Percentiles rank a stretch among this genome's conserved stretches.
Evolutionary conservation across 2,888 invertebrate species (phyloP).

Genomic region (Perizoma flavofasciatum): DNA sequence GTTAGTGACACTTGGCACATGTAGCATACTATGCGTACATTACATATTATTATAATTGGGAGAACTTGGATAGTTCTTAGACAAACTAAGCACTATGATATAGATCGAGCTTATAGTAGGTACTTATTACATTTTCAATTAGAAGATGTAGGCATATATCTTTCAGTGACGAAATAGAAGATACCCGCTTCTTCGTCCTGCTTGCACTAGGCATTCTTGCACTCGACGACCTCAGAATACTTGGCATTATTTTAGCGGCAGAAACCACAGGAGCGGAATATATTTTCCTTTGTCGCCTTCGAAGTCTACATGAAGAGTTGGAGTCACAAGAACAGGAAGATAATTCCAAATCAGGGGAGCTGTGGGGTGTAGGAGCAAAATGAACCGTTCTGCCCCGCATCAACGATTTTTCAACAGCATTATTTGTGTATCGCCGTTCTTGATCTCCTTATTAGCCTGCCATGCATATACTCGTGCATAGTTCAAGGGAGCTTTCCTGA

Average conservation of each 20-base stretch:
- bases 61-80: background rate
- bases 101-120: no score
- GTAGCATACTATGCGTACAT: conserved; percentile 19
- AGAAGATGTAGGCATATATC: conserved; percentile 83
- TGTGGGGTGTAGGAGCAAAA: conserved; percentile 68
- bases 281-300: conserved; percentile 46
- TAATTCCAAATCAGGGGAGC: conserved; percentile 48
- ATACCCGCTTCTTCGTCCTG: conserved; percentile 60
- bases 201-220: conserved; percentile 43
- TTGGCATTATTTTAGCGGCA: conserved; percentile 30
- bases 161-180: conserved; percentile 71
- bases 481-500: conserved; percentile 3
- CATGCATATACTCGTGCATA: conserved; percentile 12
- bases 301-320: conserved; percentile 41
- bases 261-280: conserved; percentile 29
- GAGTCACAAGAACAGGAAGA: conserved; percentile 37
- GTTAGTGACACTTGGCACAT: conserved; percentile 30
- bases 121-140: conserved; percentile 73
- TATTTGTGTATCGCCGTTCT: conserved; percentile 32
- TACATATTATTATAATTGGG: background rate
- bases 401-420: conserved; percentile 26
- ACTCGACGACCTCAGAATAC: conserved; percentile 35
- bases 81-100: no score
- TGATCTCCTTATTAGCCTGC: conserved; percentile 21
- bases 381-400: conserved; percentile 59